A percentile compares a stretch with the other conserved stretches of the same genome.
These are phyloP conservation scores for Spisula solida DNA, from an alignment of 2,888 invertebrate species.

Conservation along the genomic window DNA sequence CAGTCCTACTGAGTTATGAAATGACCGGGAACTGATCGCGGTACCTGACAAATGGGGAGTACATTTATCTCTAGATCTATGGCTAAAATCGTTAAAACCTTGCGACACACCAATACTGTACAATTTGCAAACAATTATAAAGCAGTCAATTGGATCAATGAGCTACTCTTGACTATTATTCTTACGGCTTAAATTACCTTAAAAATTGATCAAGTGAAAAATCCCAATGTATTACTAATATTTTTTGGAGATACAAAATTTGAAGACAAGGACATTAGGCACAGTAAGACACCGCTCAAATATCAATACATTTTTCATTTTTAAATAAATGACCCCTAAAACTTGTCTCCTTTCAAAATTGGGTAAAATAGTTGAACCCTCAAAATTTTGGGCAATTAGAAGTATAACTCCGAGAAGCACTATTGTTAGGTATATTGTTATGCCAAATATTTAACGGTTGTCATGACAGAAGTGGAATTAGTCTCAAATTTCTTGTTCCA, in stretches of 20 bases:
- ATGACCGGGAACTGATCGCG: constrained; percentile 1
- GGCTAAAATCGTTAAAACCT: constrained; percentile 48
- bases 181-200: constrained; percentile 49
- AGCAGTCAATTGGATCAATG: constrained; percentile 50
- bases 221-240: not conserved
- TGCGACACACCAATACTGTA: constrained; percentile 43
- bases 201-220: constrained; percentile 39
- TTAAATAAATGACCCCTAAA: constrained; percentile 13
- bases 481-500: not conserved
- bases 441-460: not conserved
- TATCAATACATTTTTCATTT: not conserved
- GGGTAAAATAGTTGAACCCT: not conserved
- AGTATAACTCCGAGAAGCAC: not conserved
- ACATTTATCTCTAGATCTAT: constrained; percentile 46
- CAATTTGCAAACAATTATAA: constrained; percentile 58
- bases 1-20: constrained; percentile 10
- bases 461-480: not conserved
- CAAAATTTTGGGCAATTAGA: not conserved
- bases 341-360: constrained; percentile 6
- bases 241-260: constrained; percentile 16
- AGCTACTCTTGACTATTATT: constrained; percentile 57
- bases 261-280: not conserved
- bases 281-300: not conserved
- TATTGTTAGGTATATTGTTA: not conserved
- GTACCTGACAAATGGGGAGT: constrained; percentile 36